Conservation (phyloP, 2,888 invertebrate species). For the Lysandra bellargus region DNA sequence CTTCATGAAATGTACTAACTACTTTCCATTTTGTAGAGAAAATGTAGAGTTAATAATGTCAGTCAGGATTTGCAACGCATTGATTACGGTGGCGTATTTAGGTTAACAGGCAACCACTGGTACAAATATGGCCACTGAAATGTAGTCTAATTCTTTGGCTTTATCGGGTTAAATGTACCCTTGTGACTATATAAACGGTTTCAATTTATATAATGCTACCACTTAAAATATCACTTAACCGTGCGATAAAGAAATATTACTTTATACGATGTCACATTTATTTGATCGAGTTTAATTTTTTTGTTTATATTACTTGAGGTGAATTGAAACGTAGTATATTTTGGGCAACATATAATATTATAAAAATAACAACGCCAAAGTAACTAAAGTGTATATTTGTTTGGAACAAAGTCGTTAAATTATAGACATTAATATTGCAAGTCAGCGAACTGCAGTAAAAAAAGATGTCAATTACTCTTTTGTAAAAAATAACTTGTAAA, state of each 20-base stretch:
- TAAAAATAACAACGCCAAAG: too few species aligned
- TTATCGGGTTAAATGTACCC: background rate
- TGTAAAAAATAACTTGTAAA: too few species aligned
- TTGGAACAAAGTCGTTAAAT: too few species aligned
- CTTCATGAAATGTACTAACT: background rate
- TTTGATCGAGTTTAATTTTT: background rate
- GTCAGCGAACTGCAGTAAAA: too few species aligned
- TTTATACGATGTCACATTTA: background rate
- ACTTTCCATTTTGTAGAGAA: conserved; percentile 1
- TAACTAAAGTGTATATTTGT: too few species aligned
- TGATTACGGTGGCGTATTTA: background rate
- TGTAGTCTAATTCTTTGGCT: background rate
- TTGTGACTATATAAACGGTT: background rate
- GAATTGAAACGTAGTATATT: too few species aligned
- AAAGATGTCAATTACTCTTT: too few species aligned
- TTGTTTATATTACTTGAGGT: too few species aligned
- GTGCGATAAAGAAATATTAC: background rate
- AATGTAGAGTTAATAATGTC: conserved; percentile 10
- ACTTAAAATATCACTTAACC: background rate
- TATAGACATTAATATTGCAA: too few species aligned
- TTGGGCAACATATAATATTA: too few species aligned
- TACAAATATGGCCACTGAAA: background rate
- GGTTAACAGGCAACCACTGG: background rate
- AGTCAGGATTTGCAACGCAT: conserved; percentile 11
- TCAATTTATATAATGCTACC: background rate